Conservation (phyloP, 2,888 invertebrate species). For the Euphydryas editha region DNA sequence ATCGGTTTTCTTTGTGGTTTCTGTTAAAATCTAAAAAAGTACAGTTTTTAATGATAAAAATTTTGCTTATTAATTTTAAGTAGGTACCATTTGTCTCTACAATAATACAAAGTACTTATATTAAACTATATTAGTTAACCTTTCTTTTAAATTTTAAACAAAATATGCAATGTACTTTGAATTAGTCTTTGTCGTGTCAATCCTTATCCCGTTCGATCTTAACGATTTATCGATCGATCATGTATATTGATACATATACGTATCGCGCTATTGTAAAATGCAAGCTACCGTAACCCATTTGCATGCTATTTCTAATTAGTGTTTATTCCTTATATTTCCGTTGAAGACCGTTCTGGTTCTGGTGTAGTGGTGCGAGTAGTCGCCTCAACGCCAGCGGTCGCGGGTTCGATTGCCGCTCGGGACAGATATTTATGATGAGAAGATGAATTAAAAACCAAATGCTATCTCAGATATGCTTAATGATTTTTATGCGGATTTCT, state of each 20-base stretch:
- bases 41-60: neutral
- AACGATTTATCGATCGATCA: constrained; percentile 16
- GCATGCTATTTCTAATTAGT: constrained; percentile 31
- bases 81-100: no score
- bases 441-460: no score
- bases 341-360: no score
- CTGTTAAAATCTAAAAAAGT: no score
- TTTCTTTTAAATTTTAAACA: neutral
- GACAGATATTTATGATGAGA: no score
- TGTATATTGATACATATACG: constrained; percentile 18
- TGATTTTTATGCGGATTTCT: no score
- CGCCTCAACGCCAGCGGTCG: no score
- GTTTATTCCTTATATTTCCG: constrained; percentile 28
- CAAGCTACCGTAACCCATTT: constrained; percentile 25
- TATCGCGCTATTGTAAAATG: constrained; percentile 16
- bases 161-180: neutral
- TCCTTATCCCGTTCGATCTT: constrained; percentile 15
- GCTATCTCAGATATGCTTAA: no score
- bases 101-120: no score
- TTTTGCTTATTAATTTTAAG: neutral
- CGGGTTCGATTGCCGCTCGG: no score
- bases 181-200: neutral
- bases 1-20: constrained; percentile 16
- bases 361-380: no score
- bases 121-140: no score